Evolutionary conservation across 2,888 invertebrate genomes (phyloP).

Genomic region (Limnephilus lunatus): DNA sequence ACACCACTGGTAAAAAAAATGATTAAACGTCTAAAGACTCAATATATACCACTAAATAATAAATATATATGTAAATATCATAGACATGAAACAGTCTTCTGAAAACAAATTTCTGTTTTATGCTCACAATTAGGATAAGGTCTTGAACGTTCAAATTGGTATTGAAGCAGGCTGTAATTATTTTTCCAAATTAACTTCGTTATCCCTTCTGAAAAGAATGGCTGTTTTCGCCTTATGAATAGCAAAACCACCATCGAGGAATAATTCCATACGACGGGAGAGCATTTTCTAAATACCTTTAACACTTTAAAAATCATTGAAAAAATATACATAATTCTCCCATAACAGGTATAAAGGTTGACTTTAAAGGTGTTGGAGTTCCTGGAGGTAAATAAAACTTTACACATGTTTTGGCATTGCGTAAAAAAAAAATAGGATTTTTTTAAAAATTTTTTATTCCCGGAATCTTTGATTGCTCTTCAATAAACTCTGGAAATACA

Average conservation of each 20-base stretch:
- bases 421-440: too few relatives aligned
- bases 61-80: too few relatives aligned
- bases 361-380: too few relatives aligned
- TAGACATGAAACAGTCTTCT: neutral
- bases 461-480: too few relatives aligned
- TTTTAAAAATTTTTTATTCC: too few relatives aligned
- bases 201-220: neutral
- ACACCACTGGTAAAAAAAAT: neutral
- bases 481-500: too few relatives aligned
- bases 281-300: neutral
- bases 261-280: too few relatives aligned
- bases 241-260: neutral
- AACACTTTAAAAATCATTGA: neutral
- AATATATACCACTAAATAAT: too few relatives aligned
- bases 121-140: neutral
- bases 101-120: neutral
- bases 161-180: neutral
- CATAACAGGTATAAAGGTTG: too few relatives aligned
- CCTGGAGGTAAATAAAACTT: too few relatives aligned
- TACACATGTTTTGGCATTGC: too few relatives aligned
- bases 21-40: too few relatives aligned
- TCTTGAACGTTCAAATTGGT: neutral
- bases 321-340: neutral
- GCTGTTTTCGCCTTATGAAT: neutral
- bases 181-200: neutral